Evolutionary conservation across 2,888 invertebrate genomes (phyloP).

Genomic region (Pegoplata infirma): DNA sequence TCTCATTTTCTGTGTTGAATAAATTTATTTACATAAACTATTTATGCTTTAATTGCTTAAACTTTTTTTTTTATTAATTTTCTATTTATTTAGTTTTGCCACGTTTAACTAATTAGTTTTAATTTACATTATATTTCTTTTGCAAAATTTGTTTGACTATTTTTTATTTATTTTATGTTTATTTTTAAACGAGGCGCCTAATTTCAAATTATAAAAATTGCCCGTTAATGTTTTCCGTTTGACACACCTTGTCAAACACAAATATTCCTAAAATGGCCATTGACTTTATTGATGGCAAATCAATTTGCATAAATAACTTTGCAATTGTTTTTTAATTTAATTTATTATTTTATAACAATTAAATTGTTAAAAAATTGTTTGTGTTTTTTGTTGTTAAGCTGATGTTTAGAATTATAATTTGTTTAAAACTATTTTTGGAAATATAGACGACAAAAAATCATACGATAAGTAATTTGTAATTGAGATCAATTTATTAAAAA

Average conservation of each 20-base stretch:
- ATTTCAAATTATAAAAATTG: constrained; percentile 9
- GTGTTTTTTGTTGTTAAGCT: constrained; percentile 24
- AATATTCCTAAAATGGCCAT: not conserved
- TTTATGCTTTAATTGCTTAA: not conserved
- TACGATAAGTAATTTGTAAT: too few relatives aligned
- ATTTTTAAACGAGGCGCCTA: constrained; percentile 26
- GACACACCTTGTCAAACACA: constrained; percentile 45
- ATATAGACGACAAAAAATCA: too few relatives aligned
- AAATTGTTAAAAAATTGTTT: constrained; percentile 25
- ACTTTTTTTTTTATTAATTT: not conserved
- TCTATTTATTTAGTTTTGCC: constrained; percentile 7
- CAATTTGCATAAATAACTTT: not conserved
- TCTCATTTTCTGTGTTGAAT: too few relatives aligned
- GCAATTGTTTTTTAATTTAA: not conserved
- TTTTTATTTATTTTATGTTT: not conserved
- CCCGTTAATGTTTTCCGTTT: not conserved
- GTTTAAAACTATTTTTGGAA: too few relatives aligned
- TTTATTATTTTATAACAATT: not conserved
- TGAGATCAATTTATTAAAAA: too few relatives aligned
- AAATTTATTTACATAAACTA: constrained; percentile 25
- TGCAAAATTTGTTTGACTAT: not conserved
- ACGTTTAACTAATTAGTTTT: constrained; percentile 1
- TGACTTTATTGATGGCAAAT: constrained; percentile 18
- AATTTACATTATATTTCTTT: not conserved
- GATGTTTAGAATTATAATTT: not conserved